A percentile compares a stretch with the other conserved stretches of the same genome.
Evolutionary conservation across 2,888 invertebrate genomes (phyloP).

Genomic region (Rambutsinella grinnellia): DNA sequence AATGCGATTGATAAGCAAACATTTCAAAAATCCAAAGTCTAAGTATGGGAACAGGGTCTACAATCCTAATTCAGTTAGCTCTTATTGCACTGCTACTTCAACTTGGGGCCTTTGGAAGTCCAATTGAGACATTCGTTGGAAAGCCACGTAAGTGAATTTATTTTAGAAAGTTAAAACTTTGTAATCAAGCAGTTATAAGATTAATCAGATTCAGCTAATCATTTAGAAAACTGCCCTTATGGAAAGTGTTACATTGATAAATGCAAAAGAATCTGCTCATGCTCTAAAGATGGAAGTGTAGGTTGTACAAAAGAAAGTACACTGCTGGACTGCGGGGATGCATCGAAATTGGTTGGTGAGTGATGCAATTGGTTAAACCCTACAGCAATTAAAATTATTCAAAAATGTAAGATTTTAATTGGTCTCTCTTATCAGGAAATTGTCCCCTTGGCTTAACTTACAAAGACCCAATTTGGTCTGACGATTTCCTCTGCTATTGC

Average conservation of each 20-base stretch:
- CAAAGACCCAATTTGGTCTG: conserved; percentile 21
- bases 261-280: conserved; percentile 38
- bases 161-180: too few relatives aligned
- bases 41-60: too few relatives aligned
- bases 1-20: too few relatives aligned
- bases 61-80: too few relatives aligned
- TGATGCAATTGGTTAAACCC: background rate
- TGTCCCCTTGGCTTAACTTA: conserved; percentile 33
- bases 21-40: too few relatives aligned
- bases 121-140: too few relatives aligned
- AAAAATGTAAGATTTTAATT: background rate
- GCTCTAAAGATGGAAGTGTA: conserved; percentile 6
- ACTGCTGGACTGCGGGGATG: conserved; percentile 9
- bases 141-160: too few relatives aligned
- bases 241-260: conserved; percentile 42
- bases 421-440: conserved; percentile 2
- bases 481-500: conserved; percentile 36
- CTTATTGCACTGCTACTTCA: too few relatives aligned
- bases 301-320: conserved; percentile 6
- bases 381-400: background rate
- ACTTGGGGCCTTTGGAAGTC: too few relatives aligned
- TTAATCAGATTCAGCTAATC: too few relatives aligned
- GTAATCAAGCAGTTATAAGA: too few relatives aligned
- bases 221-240: conserved; percentile 43
- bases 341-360: background rate